Percentiles rank a stretch among this genome's conserved stretches.
Conservation (phyloP, 2,797 vertebrate species). For the Crenuchus spilurus region DNA sequence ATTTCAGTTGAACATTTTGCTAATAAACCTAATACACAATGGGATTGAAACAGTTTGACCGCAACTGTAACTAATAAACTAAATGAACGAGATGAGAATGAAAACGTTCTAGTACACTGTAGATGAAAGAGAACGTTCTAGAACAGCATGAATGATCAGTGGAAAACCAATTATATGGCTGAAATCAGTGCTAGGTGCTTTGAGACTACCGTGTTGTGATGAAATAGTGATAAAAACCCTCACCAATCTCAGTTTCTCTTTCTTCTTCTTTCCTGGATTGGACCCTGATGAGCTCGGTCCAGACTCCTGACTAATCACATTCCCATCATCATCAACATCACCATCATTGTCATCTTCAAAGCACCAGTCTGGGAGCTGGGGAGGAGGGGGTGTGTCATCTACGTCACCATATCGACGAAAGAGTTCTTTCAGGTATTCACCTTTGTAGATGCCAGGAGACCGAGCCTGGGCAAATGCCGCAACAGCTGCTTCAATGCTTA, state of each 20-base stretch:
- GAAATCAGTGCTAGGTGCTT: background rate
- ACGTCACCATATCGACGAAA: constrained; percentile 94
- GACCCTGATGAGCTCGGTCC: constrained; percentile 91
- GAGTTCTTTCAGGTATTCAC: constrained; percentile 96
- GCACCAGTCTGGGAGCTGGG: constrained; percentile 94
- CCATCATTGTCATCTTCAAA: constrained; percentile 88
- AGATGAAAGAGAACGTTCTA: too few species aligned
- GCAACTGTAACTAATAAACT: too few species aligned
- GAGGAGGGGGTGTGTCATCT: constrained; percentile 89
- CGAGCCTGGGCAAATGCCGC: constrained; percentile 90
- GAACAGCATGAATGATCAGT: too few species aligned
- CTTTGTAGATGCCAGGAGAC: constrained; percentile 97
- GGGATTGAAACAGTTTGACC: too few species aligned
- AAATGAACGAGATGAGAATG: too few species aligned
- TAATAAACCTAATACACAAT: too few species aligned
- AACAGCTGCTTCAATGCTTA: constrained; percentile 93
- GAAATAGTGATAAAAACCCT: constrained; percentile 46
- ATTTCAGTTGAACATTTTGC: too few species aligned
- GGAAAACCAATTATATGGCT: too few species aligned
- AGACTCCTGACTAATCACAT: constrained; percentile 82
- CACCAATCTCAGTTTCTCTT: constrained; percentile 93
- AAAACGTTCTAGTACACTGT: too few species aligned
- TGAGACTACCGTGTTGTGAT: too few species aligned
- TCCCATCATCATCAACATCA: constrained; percentile 85
- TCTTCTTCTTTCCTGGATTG: constrained; percentile 86